Evolutionary conservation across 2,113 vertebrate genomes (phyloP).

Genomic region (Hemiprocne comata): DNA sequence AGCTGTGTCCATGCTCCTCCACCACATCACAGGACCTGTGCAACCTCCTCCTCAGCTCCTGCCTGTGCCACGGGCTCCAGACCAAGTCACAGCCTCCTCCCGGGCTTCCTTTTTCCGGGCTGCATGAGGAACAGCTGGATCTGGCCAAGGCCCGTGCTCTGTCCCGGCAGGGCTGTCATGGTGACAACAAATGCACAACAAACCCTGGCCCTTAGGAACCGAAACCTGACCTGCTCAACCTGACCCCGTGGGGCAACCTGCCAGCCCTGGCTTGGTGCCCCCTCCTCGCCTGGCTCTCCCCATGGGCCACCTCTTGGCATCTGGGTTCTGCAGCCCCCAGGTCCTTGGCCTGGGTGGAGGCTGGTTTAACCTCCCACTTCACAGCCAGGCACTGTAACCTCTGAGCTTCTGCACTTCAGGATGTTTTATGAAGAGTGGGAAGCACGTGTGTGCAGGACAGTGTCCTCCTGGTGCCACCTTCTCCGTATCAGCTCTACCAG

Average conservation of each 20-base stretch:
- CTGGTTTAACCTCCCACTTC: neutral
- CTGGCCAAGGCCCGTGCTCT: neutral
- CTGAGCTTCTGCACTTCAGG: neutral
- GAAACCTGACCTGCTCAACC: conserved; percentile 24
- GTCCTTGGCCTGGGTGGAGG: neutral
- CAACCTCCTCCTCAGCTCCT: neutral
- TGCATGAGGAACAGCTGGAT: neutral
- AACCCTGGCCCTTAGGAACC: conserved; percentile 24
- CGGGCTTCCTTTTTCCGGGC: conserved; percentile 44
- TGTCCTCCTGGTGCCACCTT: neutral
- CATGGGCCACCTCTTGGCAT: neutral
- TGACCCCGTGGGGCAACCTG: neutral
- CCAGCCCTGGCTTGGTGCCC: neutral
- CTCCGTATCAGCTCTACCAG: neutral
- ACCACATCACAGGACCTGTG: neutral
- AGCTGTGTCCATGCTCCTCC: neutral
- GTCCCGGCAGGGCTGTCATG: neutral
- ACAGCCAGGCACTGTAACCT: neutral
- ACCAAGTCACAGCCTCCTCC: conserved; percentile 3
- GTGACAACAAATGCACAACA: conserved; percentile 58
- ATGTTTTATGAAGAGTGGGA: neutral
- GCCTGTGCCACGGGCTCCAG: neutral
- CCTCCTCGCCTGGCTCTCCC: rapidly evolving
- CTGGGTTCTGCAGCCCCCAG: no score
- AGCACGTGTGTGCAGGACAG: neutral